Evolutionary conservation across 2,888 invertebrate species (phyloP), one percentile per base, ranked within the genome.

Genomic region (Apoda limacodes): DNA sequence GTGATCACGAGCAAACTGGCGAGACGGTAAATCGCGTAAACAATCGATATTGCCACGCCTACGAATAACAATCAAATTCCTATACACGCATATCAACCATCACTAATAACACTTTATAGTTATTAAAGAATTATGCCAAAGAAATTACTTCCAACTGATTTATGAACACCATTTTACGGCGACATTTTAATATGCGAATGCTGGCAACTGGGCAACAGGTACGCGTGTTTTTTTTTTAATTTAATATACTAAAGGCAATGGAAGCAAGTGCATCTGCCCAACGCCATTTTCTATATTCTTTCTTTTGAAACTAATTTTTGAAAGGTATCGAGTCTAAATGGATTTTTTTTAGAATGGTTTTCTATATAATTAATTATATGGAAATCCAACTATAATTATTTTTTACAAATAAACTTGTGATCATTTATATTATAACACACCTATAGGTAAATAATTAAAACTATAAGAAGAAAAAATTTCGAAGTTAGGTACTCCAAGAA

Each of bases 41-140:
- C 48, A 46, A 52, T 46, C 43, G 44, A 48, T 53, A 50, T 48
- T 42, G 30, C 28, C 37, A 38, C 37, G 40, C 40, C 39, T 42
- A 35, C 42, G 34, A 28, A 7, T 25, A 27, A 32, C 49, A 52
- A 52, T 48, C 52, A 54, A 50, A 55, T 59, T 47, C 50, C 25
- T 15, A 25, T 43, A 17, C 5, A 45, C 42, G 46, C 50, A 42
- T 55, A 67, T 67, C 65, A 64, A 64, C 71, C 69, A 63, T 71
- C 59, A 61, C 70, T 76, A 78, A 78, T 75, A 69, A 75, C 56
- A 48, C 58, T 71, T 74, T 64, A 67, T 69, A 66, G 66, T 72
- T 72, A 70, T 68, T 72, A 74, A 62, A 60, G 57, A 55, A 58
- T 60, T 58, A 62, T 52, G 48, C 50, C 56, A 54, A 58, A 68